A percentile compares a stretch with the other conserved stretches of the same genome.
These are phyloP conservation scores for Mormyrops attenuatus DNA, from an alignment of 2,797 vertebrate genomes.

Conservation along the genomic window DNA sequence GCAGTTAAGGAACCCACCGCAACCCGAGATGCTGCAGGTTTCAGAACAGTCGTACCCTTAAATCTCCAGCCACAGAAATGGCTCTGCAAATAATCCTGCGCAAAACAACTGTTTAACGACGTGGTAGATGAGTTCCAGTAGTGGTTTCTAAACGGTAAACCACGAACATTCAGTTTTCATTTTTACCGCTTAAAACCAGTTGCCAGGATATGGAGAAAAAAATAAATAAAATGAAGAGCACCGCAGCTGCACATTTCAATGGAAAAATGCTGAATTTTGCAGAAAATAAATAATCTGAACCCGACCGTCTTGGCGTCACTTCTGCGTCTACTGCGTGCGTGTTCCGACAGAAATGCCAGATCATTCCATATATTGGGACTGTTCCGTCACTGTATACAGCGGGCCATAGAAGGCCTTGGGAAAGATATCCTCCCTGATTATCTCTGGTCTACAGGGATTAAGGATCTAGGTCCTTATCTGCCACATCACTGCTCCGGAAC, in stretches of 20 bases:
- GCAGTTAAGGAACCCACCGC: background rate
- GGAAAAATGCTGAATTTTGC: constrained; percentile 3
- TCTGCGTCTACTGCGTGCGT: background rate
- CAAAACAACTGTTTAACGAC: background rate
- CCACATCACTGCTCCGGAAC: constrained; percentile 31
- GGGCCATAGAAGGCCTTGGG: background rate
- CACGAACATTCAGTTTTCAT: background rate
- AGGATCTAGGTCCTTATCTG: constrained; percentile 20
- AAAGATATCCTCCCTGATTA: constrained; percentile 2
- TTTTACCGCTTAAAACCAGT: background rate
- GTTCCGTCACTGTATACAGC: background rate
- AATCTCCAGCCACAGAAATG: background rate
- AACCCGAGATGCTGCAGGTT: background rate
- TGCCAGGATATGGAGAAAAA: background rate
- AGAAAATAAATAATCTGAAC: constrained; percentile 4
- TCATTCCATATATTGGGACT: background rate
- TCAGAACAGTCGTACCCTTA: background rate
- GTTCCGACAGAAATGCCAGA: background rate
- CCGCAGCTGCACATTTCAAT: background rate
- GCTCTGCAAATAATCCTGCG: background rate
- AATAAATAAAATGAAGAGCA: background rate
- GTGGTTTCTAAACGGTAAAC: background rate
- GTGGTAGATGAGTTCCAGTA: background rate
- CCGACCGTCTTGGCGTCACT: background rate
- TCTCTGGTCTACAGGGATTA: constrained; percentile 16